Evolutionary conservation across 2,113 vertebrate genomes (phyloP).

Genomic region (Burhinus bistriatus): DNA sequence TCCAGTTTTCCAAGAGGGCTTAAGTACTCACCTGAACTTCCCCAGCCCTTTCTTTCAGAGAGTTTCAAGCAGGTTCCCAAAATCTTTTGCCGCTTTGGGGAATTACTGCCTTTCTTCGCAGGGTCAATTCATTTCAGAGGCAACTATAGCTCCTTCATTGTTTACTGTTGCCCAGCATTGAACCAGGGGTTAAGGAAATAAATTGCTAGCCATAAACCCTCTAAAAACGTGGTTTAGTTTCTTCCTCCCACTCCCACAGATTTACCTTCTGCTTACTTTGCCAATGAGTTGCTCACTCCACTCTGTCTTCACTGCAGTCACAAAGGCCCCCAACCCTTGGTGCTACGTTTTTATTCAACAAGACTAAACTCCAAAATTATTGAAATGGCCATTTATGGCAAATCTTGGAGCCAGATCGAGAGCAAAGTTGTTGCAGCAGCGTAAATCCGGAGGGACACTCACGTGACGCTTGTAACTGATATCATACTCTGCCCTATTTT

Average conservation of each 20-base stretch:
- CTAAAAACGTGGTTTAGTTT: not conserved
- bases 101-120: not conserved
- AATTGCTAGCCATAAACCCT: conserved; percentile 8
- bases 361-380: not conserved
- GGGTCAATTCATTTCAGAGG: conserved; percentile 13
- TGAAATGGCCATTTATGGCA: not conserved
- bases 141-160: not conserved
- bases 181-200: conserved; percentile 27
- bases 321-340: not conserved
- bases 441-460: not conserved
- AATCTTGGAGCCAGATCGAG: not conserved
- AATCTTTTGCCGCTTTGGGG: not conserved
- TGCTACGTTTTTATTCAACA: not conserved
- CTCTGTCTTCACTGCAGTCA: not conserved
- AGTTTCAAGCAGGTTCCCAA: not conserved
- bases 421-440: not conserved
- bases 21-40: not conserved
- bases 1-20: not conserved
- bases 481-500: conserved; percentile 26
- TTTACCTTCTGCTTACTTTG: not conserved
- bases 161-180: not conserved
- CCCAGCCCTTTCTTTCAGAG: not conserved
- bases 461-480: conserved; percentile 7
- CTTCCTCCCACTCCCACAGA: not conserved
- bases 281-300: not conserved